Percentiles rank a stretch among this genome's conserved stretches.
Conservation (phyloP, 2,113 vertebrate species). For the human (Homo sapiens) region GRCh38 chr11:127358501-127359000, state of each 20-base stretch:
- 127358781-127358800: background rate
- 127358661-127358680: no score
- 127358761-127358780: background rate
- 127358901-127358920: background rate
- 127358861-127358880: background rate
- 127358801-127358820: background rate
- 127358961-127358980: background rate
- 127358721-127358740: background rate
- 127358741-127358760: background rate
- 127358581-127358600: background rate
- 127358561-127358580: background rate
- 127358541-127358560: background rate
- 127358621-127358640: background rate
- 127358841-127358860: background rate
- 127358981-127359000: background rate
- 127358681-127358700: background rate
- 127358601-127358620: background rate
- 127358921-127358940: background rate
- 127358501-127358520: background rate
- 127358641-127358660: background rate
- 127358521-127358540: background rate
- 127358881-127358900: conserved; percentile 22
- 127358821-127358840: background rate
- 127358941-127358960: background rate
- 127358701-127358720: background rate